Evolutionary conservation across 2,113 vertebrate genomes (phyloP).

Genomic region (Rattus norvegicus): DNA sequence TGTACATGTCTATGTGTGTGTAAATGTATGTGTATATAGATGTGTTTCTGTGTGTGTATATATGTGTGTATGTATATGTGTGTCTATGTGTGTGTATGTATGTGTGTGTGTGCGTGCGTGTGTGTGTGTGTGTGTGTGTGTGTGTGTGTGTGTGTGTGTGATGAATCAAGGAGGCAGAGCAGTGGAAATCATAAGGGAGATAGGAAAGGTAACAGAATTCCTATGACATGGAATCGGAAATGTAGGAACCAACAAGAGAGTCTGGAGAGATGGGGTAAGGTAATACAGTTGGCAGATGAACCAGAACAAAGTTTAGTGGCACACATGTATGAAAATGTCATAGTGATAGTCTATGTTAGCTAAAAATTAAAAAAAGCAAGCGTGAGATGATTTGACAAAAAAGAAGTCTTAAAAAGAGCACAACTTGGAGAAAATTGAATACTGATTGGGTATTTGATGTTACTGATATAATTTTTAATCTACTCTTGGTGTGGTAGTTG

Average conservation of each 20-base stretch:
- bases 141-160: too few relatives aligned
- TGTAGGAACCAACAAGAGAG: too few relatives aligned
- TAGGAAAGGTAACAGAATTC: background rate
- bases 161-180: background rate
- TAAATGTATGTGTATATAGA: too few relatives aligned
- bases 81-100: too few relatives aligned
- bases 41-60: too few relatives aligned
- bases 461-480: background rate
- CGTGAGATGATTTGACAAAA: background rate
- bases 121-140: too few relatives aligned
- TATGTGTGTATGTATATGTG: too few relatives aligned
- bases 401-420: background rate
- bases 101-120: too few relatives aligned
- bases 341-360: background rate
- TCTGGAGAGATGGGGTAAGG: too few relatives aligned
- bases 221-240: background rate
- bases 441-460: background rate
- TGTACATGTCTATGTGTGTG: too few relatives aligned
- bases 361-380: background rate
- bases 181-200: background rate
- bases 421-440: constrained; percentile 18
- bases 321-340: background rate
- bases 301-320: background rate
- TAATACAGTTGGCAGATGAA: background rate
- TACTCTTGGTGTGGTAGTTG: background rate